phyloP scores from a whole-genome alignment of 2,888 invertebrate species.

The Sminthurinus aureus region DNA sequence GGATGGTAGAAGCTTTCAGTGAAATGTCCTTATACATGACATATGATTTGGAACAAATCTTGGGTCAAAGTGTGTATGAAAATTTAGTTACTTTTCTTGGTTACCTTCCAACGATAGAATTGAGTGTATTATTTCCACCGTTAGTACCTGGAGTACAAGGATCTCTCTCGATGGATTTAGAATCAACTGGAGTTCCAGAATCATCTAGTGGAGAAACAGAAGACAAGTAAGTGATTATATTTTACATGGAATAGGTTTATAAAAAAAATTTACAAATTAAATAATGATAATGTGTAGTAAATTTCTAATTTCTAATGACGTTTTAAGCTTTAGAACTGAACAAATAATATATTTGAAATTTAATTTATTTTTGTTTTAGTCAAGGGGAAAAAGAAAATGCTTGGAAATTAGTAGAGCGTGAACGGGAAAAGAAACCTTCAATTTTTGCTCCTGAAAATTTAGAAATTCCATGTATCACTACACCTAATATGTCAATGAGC shows the following conservation, averaged over 20 bases:
- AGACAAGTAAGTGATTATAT: slow-evolving; percentile 18
- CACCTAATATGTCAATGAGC: slow-evolving; percentile 7
- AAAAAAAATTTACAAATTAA: too few relatives aligned
- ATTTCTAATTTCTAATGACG: neutral
- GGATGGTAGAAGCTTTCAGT: slow-evolving; percentile 80
- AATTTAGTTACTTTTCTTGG: slow-evolving; percentile 56
- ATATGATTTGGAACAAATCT: slow-evolving; percentile 77
- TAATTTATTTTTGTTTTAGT: neutral
- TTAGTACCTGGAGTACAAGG: slow-evolving; percentile 64
- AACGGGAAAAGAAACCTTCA: slow-evolving; percentile 17
- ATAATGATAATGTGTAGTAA: neutral
- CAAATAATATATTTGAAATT: neutral
- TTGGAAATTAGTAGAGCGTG: slow-evolving; percentile 28
- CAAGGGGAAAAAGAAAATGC: slow-evolving; percentile 20
- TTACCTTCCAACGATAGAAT: slow-evolving; percentile 56
- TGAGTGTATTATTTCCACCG: slow-evolving; percentile 57
- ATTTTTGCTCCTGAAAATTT: slow-evolving; percentile 21
- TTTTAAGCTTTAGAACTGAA: neutral
- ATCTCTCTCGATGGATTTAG: slow-evolving; percentile 69
- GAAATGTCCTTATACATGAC: slow-evolving; percentile 81
- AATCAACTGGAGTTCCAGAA: slow-evolving; percentile 80
- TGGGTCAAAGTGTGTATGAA: slow-evolving; percentile 65
- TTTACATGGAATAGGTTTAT: too few relatives aligned
- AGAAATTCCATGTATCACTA: neutral
- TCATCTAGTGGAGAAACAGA: slow-evolving; percentile 77